These are phyloP conservation scores for Latrodectus elegans DNA, from an alignment of 2,888 invertebrate species.

Conservation along the genomic window DNA sequence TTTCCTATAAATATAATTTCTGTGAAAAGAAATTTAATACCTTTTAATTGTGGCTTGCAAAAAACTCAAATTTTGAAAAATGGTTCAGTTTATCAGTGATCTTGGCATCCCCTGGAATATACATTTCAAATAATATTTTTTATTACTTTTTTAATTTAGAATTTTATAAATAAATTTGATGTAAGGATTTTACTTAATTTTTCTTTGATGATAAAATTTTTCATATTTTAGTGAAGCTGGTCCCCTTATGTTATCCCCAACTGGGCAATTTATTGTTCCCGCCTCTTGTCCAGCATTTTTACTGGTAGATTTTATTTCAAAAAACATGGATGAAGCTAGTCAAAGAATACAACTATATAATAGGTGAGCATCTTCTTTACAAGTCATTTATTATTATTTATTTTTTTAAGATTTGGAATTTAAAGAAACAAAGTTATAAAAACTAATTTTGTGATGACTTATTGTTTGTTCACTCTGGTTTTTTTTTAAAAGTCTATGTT, in stretches of 20 bases:
- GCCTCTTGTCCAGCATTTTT: conserved; percentile 91
- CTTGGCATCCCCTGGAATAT: background rate
- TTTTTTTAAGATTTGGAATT: no score
- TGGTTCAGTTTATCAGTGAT: no score
- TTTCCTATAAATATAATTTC: no score
- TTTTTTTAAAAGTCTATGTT: no score
- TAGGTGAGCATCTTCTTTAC: conserved; percentile 79
- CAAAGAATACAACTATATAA: conserved; percentile 84
- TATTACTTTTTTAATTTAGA: background rate
- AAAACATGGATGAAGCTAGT: conserved; percentile 84
- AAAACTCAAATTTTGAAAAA: no score
- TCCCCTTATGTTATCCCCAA: conserved; percentile 93
- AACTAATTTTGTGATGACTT: no score
- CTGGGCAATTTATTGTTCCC: conserved; percentile 94
- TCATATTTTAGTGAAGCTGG: conserved; percentile 86
- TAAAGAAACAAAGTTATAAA: no score
- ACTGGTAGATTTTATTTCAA: conserved; percentile 87
- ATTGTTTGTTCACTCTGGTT: no score
- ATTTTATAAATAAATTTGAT: background rate
- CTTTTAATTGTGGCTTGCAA: no score
- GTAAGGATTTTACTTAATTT: background rate
- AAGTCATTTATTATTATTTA: background rate
- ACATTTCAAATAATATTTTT: background rate
- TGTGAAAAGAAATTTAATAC: no score
- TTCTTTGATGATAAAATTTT: background rate